phyloP scores from a whole-genome alignment of 1,140 invertebrate genomes.

The Drosophila melanica region DNA sequence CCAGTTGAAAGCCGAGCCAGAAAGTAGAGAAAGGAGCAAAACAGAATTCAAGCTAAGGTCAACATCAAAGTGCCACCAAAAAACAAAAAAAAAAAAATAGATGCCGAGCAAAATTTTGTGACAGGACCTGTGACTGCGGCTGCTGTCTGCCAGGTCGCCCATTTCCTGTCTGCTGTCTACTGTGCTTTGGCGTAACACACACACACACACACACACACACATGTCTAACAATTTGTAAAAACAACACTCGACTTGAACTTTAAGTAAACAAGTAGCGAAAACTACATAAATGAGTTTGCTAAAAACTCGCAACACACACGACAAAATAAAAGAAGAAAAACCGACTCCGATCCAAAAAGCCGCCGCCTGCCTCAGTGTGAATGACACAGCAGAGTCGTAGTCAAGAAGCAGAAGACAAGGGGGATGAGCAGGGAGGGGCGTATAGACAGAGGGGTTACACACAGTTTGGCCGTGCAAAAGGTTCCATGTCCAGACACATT shows the following conservation, averaged over 20 bases:
- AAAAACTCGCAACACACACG: slow-evolving; percentile 63
- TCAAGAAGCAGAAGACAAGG: neutral
- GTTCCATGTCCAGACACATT: slow-evolving; percentile 58
- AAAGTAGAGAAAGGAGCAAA: slow-evolving; percentile 22
- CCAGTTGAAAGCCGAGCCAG: slow-evolving; percentile 24
- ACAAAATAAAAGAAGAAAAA: slow-evolving; percentile 44
- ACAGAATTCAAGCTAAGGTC: slow-evolving; percentile 51
- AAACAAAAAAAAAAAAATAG: slow-evolving; percentile 24
- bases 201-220: slow-evolving; percentile 18
- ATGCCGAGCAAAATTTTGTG: neutral
- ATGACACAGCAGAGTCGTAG: slow-evolving; percentile 59
- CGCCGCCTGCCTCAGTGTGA: slow-evolving; percentile 62
- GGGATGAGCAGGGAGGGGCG: no score
- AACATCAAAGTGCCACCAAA: slow-evolving; percentile 50
- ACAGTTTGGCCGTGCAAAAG: slow-evolving; percentile 29
- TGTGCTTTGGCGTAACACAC: slow-evolving; percentile 45
- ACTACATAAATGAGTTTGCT: slow-evolving; percentile 81
- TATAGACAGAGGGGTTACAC: neutral
- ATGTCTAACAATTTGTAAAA: slow-evolving; percentile 81
- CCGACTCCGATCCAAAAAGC: slow-evolving; percentile 30
- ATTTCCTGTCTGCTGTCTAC: slow-evolving; percentile 48
- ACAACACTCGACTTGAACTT: slow-evolving; percentile 81
- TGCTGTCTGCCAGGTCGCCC: slow-evolving; percentile 7
- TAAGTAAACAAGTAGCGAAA: slow-evolving; percentile 79
- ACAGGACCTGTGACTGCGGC: slow-evolving; percentile 10